Evolutionary conservation across 2,888 invertebrate species (phyloP).

Genomic region (Abscondita cerata): DNA sequence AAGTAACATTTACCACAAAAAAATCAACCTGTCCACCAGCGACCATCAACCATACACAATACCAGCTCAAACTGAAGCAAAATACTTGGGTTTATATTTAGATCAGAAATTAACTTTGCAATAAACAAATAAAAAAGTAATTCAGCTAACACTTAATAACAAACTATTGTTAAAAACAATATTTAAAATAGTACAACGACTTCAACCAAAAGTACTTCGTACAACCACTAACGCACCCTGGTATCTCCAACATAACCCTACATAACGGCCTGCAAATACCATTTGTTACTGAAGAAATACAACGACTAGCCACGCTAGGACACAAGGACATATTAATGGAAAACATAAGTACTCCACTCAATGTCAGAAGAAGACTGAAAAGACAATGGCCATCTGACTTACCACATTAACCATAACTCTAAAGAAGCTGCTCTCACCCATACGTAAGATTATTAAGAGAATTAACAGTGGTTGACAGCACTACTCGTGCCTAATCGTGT

Average conservation of each 20-base stretch:
- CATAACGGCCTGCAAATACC: conserved; percentile 4
- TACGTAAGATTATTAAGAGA: background rate
- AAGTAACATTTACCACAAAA: conserved; percentile 9
- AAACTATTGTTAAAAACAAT: conserved; percentile 6
- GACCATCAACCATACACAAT: conserved; percentile 9
- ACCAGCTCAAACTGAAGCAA: conserved; percentile 11
- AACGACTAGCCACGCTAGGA: conserved; percentile 7
- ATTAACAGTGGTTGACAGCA: background rate
- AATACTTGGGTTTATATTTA: conserved; percentile 12
- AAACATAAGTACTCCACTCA: background rate
- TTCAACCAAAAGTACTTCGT: conserved; percentile 5
- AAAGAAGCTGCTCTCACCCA: background rate
- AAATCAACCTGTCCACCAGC: conserved; percentile 7
- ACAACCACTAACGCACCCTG: conserved; percentile 6
- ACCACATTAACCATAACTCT: background rate
- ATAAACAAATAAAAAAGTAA: conserved; percentile 11
- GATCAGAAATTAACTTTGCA: conserved; percentile 15
- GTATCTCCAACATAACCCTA: conserved; percentile 5
- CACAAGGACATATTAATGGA: background rate
- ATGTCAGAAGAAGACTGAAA: conserved; percentile 4
- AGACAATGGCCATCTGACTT: background rate
- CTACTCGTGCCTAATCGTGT: background rate
- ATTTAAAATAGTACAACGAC: background rate
- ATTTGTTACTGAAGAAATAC: conserved; percentile 2
- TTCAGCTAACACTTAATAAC: conserved; percentile 6